A percentile compares a stretch with the other conserved stretches of the same genome.
Evolutionary conservation across 2,797 vertebrate species (phyloP).

Genomic region (Aulostomus chinensis): DNA sequence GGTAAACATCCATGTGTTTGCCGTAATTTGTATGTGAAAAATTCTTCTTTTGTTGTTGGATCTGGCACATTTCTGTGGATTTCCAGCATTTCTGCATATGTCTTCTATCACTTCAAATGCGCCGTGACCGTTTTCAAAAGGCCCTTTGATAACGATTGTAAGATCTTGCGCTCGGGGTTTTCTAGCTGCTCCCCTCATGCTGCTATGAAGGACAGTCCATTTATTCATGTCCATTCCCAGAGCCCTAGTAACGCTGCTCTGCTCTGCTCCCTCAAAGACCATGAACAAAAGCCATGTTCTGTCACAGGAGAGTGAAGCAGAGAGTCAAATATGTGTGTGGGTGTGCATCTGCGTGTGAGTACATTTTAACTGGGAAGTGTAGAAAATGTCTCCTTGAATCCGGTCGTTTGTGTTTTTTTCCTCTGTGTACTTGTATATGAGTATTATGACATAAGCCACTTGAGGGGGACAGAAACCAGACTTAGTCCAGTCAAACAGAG

Average conservation of each 20-base stretch:
- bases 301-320: slow-evolving; percentile 41
- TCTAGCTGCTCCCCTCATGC: slow-evolving; percentile 50
- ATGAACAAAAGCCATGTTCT: slow-evolving; percentile 70
- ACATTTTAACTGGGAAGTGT: slow-evolving; percentile 36
- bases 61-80: slow-evolving; percentile 10
- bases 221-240: slow-evolving; percentile 70
- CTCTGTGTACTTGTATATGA: slow-evolving; percentile 3
- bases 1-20: no score
- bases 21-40: no score
- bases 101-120: slow-evolving; percentile 21
- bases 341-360: slow-evolving; percentile 18
- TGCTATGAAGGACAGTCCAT: slow-evolving; percentile 69
- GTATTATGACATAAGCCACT: no score
- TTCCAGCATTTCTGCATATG: not conserved
- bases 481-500: no score
- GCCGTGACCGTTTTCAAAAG: slow-evolving; percentile 33
- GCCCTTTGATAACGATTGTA: slow-evolving; percentile 62
- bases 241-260: slow-evolving; percentile 48
- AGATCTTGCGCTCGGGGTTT: slow-evolving; percentile 57
- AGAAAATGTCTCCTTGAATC: slow-evolving; percentile 32
- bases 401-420: slow-evolving; percentile 36
- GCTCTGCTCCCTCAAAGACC: slow-evolving; percentile 56
- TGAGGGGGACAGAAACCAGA: no score
- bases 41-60: slow-evolving; percentile 6
- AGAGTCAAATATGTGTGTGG: slow-evolving; percentile 14